Evolutionary conservation across 2,113 vertebrate genomes (phyloP).

Genomic region (Poecile atricapillus): DNA sequence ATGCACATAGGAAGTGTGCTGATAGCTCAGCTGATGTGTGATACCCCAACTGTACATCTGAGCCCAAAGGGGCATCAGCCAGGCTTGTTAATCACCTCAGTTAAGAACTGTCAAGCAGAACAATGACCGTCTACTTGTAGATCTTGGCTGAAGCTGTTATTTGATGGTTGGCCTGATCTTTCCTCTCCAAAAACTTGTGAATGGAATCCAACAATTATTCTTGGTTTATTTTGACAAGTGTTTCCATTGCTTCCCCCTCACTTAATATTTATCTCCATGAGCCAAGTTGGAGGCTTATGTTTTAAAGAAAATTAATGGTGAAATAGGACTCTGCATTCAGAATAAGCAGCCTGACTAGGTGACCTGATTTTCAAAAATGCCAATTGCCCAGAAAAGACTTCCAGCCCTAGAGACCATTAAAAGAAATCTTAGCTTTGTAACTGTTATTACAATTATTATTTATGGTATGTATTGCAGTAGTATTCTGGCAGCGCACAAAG

Average conservation of each 20-base stretch:
- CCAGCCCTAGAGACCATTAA: slow-evolving; percentile 9
- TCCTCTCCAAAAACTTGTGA: slow-evolving; percentile 45
- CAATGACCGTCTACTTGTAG: slow-evolving; percentile 21
- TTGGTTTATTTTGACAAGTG: slow-evolving; percentile 61
- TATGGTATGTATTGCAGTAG: slow-evolving; percentile 2
- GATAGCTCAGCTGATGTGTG: background rate
- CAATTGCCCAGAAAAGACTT: slow-evolving; percentile 29
- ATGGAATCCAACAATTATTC: slow-evolving; percentile 43
- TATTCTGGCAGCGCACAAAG: background rate
- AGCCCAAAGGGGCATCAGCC: slow-evolving; percentile 16
- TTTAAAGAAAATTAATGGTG: slow-evolving; percentile 46
- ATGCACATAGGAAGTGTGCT: background rate
- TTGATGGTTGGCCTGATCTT: slow-evolving; percentile 4
- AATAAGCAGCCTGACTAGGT: slow-evolving; percentile 8
- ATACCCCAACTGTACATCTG: background rate
- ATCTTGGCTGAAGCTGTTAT: slow-evolving; percentile 20
- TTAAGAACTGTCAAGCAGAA: background rate
- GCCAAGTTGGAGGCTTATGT: slow-evolving; percentile 42
- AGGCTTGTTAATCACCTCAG: slow-evolving; percentile 18
- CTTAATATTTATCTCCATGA: slow-evolving; percentile 30
- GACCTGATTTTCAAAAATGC: slow-evolving; percentile 37
- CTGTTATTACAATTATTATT: slow-evolving; percentile 51
- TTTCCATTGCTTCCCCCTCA: slow-evolving; percentile 32
- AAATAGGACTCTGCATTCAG: slow-evolving; percentile 26
- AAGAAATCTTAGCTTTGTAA: slow-evolving; percentile 2